Conservation (phyloP, 2,113 vertebrate species). For the Grus americana region DNA sequence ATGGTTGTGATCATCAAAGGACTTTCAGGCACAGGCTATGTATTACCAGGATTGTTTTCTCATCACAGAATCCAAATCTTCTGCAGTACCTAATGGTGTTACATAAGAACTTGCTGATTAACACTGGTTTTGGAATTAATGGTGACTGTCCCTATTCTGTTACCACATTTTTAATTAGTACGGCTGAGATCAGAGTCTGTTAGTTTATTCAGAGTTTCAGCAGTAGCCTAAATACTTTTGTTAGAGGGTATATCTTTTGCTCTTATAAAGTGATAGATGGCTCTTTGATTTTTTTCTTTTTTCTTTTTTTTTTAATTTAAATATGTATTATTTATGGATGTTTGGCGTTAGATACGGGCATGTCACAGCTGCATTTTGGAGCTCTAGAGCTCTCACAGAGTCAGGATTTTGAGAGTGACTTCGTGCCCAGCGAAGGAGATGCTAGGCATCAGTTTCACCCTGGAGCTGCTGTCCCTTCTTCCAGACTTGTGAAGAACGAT, state of each 20-base stretch:
- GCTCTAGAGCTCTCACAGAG: constrained; percentile 89
- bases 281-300: neutral
- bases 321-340: neutral
- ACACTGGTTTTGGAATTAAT: neutral
- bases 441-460: neutral
- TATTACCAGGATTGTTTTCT: neutral
- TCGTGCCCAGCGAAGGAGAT: neutral
- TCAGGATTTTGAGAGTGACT: constrained; percentile 80
- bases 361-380: constrained; percentile 82
- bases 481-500: neutral
- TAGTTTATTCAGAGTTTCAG: neutral
- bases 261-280: neutral
- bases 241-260: neutral
- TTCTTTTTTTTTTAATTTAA: neutral
- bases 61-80: neutral
- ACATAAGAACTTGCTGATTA: neutral
- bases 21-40: neutral
- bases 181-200: neutral
- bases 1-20: neutral
- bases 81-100: neutral
- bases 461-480: neutral
- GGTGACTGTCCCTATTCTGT: neutral
- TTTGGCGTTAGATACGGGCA: constrained; percentile 72
- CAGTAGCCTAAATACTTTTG: neutral
- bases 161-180: neutral